A percentile compares a stretch with the other conserved stretches of the same genome.
These are phyloP conservation scores for Phanerotoma sp. DNA, from an alignment of 2,888 invertebrate species.

Conservation along the genomic window DNA sequence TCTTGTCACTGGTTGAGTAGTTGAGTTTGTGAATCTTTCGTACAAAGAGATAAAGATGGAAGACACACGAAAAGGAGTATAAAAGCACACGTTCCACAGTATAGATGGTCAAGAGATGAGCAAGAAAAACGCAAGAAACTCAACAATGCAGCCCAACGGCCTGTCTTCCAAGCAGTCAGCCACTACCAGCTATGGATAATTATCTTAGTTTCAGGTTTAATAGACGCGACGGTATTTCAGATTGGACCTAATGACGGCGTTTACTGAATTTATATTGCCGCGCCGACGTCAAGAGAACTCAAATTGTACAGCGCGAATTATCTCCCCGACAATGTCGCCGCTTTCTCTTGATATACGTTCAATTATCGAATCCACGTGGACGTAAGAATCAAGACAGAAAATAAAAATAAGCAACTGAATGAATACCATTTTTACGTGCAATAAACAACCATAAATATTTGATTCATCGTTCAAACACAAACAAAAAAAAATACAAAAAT, in stretches of 20 bases:
- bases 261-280: conserved; percentile 54
- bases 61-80: conserved; percentile 20
- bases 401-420: neutral
- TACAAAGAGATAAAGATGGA: conserved; percentile 23
- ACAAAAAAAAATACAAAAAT: conserved; percentile 7
- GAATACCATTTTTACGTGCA: neutral
- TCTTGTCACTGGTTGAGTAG: conserved; percentile 12
- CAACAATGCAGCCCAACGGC: conserved; percentile 44
- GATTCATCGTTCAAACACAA: neutral
- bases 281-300: conserved; percentile 35
- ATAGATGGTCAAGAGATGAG: neutral
- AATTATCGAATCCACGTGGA: conserved; percentile 41
- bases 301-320: conserved; percentile 46
- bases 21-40: conserved; percentile 10
- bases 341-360: conserved; percentile 44
- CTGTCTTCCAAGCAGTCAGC: conserved; percentile 21
- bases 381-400: conserved; percentile 10
- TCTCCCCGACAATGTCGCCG: conserved; percentile 32
- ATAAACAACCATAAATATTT: conserved; percentile 2
- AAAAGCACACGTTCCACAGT: conserved; percentile 24
- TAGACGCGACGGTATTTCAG: conserved; percentile 55
- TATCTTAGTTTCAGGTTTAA: conserved; percentile 55
- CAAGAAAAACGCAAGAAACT: conserved; percentile 37
- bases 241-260: conserved; percentile 55
- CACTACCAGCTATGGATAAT: conserved; percentile 45